Evolutionary conservation across 2,113 vertebrate species (phyloP).

Genomic region (Prietella phreatophila): DNA sequence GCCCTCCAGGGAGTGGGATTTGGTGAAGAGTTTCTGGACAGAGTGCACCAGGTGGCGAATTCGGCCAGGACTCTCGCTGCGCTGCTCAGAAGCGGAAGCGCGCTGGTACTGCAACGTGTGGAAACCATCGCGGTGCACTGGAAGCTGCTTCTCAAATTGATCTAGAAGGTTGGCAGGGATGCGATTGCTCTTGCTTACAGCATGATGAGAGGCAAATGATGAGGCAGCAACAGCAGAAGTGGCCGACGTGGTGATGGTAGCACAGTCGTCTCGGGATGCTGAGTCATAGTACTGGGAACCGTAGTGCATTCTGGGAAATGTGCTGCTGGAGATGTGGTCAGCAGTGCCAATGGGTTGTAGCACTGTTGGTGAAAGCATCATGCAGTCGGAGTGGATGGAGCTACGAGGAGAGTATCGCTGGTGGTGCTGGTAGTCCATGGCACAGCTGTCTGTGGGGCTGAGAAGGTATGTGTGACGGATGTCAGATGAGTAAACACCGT

Average conservation of each 20-base stretch:
- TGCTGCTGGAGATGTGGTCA: constrained; percentile 97
- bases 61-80: constrained; percentile 94
- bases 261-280: constrained; percentile 86
- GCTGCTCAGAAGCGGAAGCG: constrained; percentile 83
- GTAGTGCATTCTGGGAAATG: constrained; percentile 98
- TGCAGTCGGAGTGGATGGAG: constrained; percentile 96
- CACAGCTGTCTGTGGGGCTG: constrained; percentile 92
- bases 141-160: constrained; percentile 97
- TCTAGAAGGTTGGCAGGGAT: constrained; percentile 85
- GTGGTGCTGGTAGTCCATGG: constrained; percentile 88
- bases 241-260: constrained; percentile 76
- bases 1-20: constrained; percentile 97
- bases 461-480: constrained; percentile 89
- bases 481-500: constrained; percentile 82
- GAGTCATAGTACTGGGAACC: constrained; percentile 89
- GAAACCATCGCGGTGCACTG: constrained; percentile 93
- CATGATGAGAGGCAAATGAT: constrained; percentile 52
- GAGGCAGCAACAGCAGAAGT: constrained; percentile 75
- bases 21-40: constrained; percentile 98
- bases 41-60: constrained; percentile 98
- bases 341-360: constrained; percentile 66
- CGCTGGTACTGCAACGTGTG: constrained; percentile 98
- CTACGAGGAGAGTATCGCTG: constrained; percentile 89
- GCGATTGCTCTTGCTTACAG: constrained; percentile 50
- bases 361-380: constrained; percentile 90